Base-by-base conservation (phyloP, 2,888 invertebrate species). In the Meliscaeva auricollis region DNA sequence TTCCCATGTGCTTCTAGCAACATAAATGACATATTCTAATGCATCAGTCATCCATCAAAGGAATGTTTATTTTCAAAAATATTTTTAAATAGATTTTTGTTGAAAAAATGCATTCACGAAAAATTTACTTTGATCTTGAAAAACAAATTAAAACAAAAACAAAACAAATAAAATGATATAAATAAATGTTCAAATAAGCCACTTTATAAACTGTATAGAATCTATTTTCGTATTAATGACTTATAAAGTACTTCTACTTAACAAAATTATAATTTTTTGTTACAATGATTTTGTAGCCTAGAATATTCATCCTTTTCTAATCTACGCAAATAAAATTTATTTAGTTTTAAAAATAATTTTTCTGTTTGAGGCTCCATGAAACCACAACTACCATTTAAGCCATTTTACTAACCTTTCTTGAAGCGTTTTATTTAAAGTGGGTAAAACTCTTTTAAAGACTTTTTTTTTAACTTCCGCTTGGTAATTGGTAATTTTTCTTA, bases 351-450 rank as follows among this genome's bases (percentile, higher is more conserved):
- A 38, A 9, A 38, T 38, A 35, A n/a, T n/a, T 35, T 35, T 35
- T 35, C 7, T 35, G 3, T 35, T 35, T n/a, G n/a, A n/a, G n/a
- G n/a, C n/a, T n/a, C n/a, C n/a, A n/a, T n/a, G n/a, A n/a, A n/a
- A n/a, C n/a, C n/a, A n/a, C n/a, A n/a, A n/a, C n/a, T n/a, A n/a
- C n/a, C n/a, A n/a, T 35, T 56, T 9, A 6, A 35, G 35, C 13
- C 1, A 35, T 35, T 38, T 58, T 73, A 79, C 79, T 73, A 68
- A 79, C 79, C 78, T 79, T 79, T 38, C 41, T 79, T n/a, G 22
- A 9, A 64, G 38, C 20, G 52, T 38, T 17, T 50, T 50, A 9
- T 41, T 41, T 58, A 6, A n/a, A 20, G 17, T 58, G 4, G 30
- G 4, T 11, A 26, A 56, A n/a, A 38, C 15, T 20, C 3, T 32